A percentile compares a stretch with the other conserved stretches of the same genome.
These are phyloP conservation scores for Spatulosminthurus flaviceps DNA, from an alignment of 2,888 invertebrate genomes.

Conservation along the genomic window DNA sequence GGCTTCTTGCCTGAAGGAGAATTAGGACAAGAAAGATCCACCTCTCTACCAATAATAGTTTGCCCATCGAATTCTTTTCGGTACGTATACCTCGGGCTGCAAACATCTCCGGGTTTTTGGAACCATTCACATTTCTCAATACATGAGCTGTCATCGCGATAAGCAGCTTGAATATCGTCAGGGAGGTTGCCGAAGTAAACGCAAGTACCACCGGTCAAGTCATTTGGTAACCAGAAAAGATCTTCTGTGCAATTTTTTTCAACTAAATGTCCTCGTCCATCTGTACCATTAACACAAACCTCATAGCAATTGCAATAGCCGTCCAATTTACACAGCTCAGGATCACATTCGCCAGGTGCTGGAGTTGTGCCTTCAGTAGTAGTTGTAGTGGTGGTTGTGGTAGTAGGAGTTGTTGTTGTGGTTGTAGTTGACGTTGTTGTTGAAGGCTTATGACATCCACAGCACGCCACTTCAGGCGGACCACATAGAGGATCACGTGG, in stretches of 20 bases:
- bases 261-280: background rate
- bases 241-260: constrained; percentile 1
- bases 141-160: constrained; percentile 11
- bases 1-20: background rate
- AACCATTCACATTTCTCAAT: constrained; percentile 29
- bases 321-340: background rate
- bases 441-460: constrained; percentile 14
- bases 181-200: constrained; percentile 31
- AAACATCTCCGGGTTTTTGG: constrained; percentile 11
- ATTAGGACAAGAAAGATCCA: background rate
- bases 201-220: constrained; percentile 31
- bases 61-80: background rate
- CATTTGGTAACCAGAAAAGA: constrained; percentile 24
- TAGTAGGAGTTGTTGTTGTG: background rate
- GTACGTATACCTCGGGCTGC: constrained; percentile 27
- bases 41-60: background rate
- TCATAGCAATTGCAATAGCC: constrained; percentile 30
- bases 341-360: background rate
- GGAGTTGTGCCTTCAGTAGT: background rate
- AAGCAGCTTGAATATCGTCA: background rate
- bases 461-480: constrained; percentile 23
- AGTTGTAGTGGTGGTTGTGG: constrained; percentile 18
- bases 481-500: constrained; percentile 18
- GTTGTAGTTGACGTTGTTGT: constrained; percentile 12
- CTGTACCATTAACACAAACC: background rate